Percentiles rank a stretch among this genome's conserved stretches.
phyloP scores from a whole-genome alignment of 2,888 invertebrate species.

The Thymelicus sylvestris region DNA sequence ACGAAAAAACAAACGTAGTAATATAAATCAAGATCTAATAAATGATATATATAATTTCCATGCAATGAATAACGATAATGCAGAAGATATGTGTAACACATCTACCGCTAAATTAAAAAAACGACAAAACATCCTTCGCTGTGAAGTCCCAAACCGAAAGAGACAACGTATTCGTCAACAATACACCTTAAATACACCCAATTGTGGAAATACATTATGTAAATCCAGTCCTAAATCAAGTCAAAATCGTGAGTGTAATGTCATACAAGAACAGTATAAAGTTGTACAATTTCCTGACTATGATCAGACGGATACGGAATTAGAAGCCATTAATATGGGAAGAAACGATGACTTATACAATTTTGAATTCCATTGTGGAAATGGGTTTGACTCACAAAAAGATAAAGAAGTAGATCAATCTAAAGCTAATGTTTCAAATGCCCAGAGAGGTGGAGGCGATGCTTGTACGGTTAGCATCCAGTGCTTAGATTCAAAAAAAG shows the following conservation, averaged over 20 bases:
- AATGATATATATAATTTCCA: conserved; percentile 2
- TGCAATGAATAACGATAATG: not conserved
- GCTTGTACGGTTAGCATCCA: conserved; percentile 1
- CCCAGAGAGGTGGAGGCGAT: conserved; percentile 38
- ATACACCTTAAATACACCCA: not conserved
- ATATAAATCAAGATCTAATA: conserved; percentile 16
- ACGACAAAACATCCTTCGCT: not conserved
- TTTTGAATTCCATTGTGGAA: conserved; percentile 2
- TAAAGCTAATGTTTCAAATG: conserved; percentile 16
- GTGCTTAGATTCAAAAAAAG: conserved; percentile 2
- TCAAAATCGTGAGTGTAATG: not conserved
- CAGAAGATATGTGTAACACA: not conserved
- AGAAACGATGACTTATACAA: not conserved
- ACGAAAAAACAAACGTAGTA: conserved; percentile 30
- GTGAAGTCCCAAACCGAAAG: not conserved
- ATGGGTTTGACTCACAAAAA: not conserved
- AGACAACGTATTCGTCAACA: not conserved
- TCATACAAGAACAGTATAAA: conserved; percentile 7
- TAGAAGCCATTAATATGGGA: conserved; percentile 20
- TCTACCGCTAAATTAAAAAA: not conserved
- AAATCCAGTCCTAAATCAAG: not conserved
- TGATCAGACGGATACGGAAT: conserved; percentile 19
- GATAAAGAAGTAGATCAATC: conserved; percentile 22
- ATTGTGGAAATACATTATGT: not conserved
- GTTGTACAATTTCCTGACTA: conserved; percentile 20